Base-by-base conservation (phyloP, 2,797 vertebrate genomes). In the Melanogrammus aeglefinus region DNA sequence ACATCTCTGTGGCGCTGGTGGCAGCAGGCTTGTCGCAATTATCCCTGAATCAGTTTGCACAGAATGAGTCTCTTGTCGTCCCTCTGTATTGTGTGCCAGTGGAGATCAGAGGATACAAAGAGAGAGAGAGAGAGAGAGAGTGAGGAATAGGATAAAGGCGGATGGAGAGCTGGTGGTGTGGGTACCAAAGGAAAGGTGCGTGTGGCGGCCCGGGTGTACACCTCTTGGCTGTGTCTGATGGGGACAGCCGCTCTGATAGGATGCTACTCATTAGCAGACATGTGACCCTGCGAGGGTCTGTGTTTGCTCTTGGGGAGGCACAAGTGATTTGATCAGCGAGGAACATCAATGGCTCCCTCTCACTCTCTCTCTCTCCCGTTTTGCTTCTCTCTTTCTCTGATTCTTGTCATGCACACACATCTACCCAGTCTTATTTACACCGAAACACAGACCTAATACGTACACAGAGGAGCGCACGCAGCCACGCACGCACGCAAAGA, bases 251-350 rank as follows among this genome's bases (percentile, higher is more conserved):
- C 66, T 70, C 66, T 70, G 71, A 31, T 33, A 31, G 71, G 71
- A 72, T 13, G 33, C 66, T 31, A 70, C 66, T 29, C 14, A 21
- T 70, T 70, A 27, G 66, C 27, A 70, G n/a, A 29, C 24, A 70
- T 31, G 27, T 31, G 27, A 57, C 51, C 16, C 51, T 57, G 51
- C 51, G 18, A 57, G 51, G 51, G 51, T 18, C 51, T 57, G 51
- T 47, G 44, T 47, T 84, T 80, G 86, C 83, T 89, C 83, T 82
- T 84, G 87, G 51, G 51, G 51, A 57, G 6, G 21, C 75, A 27
- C 21, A 63, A 10, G 21, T 69, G 57, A 36, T 76, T 27, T 39
- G 57, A 66, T 69, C 31, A 69, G 21, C 57, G 27, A 76, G 57
- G 12, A 39, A 38, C 33, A 76, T 16, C 38, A 57, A 78, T 29